A percentile compares a stretch with the other conserved stretches of the same genome.
Evolutionary conservation across 64 coral and sea anemone genomes (phyloP).

Genomic region (Astreopora myriophthalma): DNA sequence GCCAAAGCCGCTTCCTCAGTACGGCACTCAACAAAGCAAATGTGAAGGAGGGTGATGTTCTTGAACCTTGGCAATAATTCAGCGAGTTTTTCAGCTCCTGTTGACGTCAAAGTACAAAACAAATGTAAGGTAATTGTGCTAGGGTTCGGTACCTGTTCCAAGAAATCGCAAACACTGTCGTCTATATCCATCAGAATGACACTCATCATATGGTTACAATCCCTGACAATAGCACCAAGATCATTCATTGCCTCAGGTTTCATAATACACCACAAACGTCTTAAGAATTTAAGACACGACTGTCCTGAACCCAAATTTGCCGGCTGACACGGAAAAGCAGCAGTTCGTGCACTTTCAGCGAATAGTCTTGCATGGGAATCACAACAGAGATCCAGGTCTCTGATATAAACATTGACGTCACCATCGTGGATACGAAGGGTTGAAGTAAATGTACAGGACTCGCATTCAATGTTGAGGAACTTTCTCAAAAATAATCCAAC

Average conservation of each 20-base stretch:
- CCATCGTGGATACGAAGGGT: neutral
- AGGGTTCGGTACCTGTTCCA: too few species aligned
- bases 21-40: neutral
- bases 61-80: neutral
- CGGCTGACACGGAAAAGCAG: neutral
- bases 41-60: neutral
- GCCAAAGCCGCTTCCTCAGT: neutral
- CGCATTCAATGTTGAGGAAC: neutral
- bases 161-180: too few species aligned
- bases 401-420: neutral
- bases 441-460: neutral
- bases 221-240: neutral
- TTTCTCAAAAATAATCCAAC: neutral
- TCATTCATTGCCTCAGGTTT: neutral
- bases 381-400: neutral
- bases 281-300: conserved; percentile 1
- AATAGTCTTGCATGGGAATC: neutral
- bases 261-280: neutral
- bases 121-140: too few species aligned
- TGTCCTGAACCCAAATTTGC: neutral
- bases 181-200: too few species aligned
- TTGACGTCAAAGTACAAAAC: too few species aligned
- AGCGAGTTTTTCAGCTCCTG: neutral
- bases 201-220: neutral
- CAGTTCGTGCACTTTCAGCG: neutral